Evolutionary conservation across 2,888 invertebrate species (phyloP), one percentile per base, ranked within the genome.

Genomic region (Boloria euphrosyne): DNA sequence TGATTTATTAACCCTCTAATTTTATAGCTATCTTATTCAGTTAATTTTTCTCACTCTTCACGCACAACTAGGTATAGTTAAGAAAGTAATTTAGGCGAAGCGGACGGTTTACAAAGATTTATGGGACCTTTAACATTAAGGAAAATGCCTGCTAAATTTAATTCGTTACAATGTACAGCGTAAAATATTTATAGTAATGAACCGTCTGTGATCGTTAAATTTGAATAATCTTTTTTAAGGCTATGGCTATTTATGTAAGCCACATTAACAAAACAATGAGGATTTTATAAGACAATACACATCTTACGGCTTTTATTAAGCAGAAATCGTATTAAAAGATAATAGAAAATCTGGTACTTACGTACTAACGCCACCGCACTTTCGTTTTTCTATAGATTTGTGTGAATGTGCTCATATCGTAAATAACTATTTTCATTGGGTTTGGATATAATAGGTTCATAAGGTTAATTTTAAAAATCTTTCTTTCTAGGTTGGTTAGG

Each of bases 71-170:
- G 22, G 55, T 14, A n/a, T 58, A 31, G 27, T 49, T 59, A 27
- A 52, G 46, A 52, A 57, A 58, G 44, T 57, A 58, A 58, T 58
- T 58, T 58, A 46, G 22, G 27, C 57, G 31, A 13, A 16, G 51
- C 17, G 18, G 50, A 51, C 57, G 22, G 27, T 51, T 31, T 27
- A 14, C 16, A 27, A 52, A 63, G 64, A 64, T 64, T 58, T 51
- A 64, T 64, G n/a, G 43, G 46, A 58, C 57, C 44, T 51, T 64
- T 27, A 51, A 58, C 51, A 58, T 17, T 46, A 64, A 57, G 6
- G 31, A 18, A 49, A 55, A 55, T 51, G 54, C 57, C 51, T 51
- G 43, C 43, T 58, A 51, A 64, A 50, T 51, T 52, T 57, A 38
- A 57, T 64, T 64, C 31, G 31, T 51, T 58, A 58, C 51, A 17